Conservation (phyloP, 2,888 invertebrate genomes). For the Dynastes grantii region DNA sequence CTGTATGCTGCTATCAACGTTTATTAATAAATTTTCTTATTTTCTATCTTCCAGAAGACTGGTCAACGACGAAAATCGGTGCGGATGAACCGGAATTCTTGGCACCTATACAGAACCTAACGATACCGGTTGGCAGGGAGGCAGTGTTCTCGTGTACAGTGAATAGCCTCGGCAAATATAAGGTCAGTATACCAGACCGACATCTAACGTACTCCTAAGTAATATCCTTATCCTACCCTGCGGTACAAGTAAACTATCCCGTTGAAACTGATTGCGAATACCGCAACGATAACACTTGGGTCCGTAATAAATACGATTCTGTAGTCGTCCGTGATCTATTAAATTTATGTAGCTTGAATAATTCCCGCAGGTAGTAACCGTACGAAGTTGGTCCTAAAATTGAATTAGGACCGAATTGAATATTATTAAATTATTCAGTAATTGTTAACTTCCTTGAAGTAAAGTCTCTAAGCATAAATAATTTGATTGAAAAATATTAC, state of each 20-base stretch:
- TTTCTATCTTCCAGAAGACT: slow-evolving; percentile 73
- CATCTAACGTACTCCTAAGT: neutral
- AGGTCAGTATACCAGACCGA: slow-evolving; percentile 70
- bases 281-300: slow-evolving; percentile 10
- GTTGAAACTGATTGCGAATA: neutral
- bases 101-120: slow-evolving; percentile 76
- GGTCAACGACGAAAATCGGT: slow-evolving; percentile 74
- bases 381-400: neutral
- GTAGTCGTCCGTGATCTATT: neutral
- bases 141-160: slow-evolving; percentile 78
- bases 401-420: neutral
- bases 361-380: neutral
- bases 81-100: slow-evolving; percentile 77
- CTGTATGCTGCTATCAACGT: neutral
- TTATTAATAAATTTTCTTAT: neutral
- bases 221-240: neutral
- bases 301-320: neutral
- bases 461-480: too few relatives aligned
- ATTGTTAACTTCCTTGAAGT: neutral
- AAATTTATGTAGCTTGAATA: slow-evolving; percentile 2
- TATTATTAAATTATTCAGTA: neutral
- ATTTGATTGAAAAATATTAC: too few relatives aligned
- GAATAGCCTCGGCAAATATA: slow-evolving; percentile 77
- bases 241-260: neutral
- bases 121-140: slow-evolving; percentile 78